Percentiles rank a stretch among this genome's conserved stretches.
Evolutionary conservation across 2,113 vertebrate genomes (phyloP).

Genomic region (Spea bombifrons): DNA sequence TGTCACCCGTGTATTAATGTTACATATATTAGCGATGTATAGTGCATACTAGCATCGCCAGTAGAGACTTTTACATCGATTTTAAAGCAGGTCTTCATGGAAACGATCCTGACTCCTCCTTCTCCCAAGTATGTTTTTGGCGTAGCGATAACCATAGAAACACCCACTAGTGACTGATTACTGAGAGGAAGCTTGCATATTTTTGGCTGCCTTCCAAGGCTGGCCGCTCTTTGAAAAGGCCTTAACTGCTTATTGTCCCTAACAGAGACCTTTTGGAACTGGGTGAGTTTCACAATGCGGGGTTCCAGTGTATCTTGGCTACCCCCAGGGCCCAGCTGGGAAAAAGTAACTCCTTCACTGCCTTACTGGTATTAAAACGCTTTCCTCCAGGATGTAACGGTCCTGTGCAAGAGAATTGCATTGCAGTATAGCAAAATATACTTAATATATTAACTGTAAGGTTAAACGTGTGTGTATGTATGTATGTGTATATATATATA

Average conservation of each 20-base stretch:
- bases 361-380: neutral
- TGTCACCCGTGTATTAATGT: too few relatives aligned
- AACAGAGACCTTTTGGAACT: neutral
- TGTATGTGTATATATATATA: too few relatives aligned
- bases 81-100: neutral
- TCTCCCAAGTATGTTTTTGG: constrained; percentile 21
- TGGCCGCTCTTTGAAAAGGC: constrained; percentile 28
- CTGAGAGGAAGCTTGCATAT: constrained; percentile 21
- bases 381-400: too few relatives aligned
- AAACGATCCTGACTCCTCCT: constrained; percentile 9
- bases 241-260: constrained; percentile 23
- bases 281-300: neutral
- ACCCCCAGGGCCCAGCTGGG: neutral
- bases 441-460: too few relatives aligned
- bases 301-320: neutral
- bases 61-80: too few relatives aligned
- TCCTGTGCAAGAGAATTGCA: too few relatives aligned
- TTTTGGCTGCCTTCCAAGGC: constrained; percentile 28
- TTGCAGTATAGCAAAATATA: too few relatives aligned
- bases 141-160: constrained; percentile 26
- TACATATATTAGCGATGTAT: too few relatives aligned
- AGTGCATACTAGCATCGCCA: too few relatives aligned
- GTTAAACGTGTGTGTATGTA: too few relatives aligned
- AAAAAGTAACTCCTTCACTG: neutral
- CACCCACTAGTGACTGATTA: constrained; percentile 41